Base-by-base conservation (phyloP, 1,140 invertebrate species). In the Hirudo medicinalis region DNA sequence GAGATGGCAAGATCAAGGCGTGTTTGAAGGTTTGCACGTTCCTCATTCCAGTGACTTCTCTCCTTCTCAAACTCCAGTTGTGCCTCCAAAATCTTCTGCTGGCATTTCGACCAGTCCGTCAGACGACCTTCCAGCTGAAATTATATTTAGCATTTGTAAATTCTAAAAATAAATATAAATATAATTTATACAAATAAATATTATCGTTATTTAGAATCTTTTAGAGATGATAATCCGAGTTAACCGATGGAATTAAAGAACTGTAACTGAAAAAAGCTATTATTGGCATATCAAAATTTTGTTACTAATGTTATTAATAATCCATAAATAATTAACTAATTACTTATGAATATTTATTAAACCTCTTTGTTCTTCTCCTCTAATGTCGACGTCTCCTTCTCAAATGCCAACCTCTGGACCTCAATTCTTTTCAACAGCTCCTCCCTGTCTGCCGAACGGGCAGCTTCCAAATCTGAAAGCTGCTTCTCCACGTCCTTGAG, bases 111-210 rank as follows among this genome's bases (percentile, higher is more conserved):
- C 19, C 19, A 40, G 2, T 68, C 54, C 60, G 53, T 67, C 9
- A 53, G n/a, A 54, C 54, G 29, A 40, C 19, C n/a, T 54, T 72
- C 70, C 8, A 71, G 70, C 69, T 70, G 25, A 53, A 27, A 70
- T 54, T 54, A 22, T 54, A 8, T 25, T 19, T 27, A 20, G 9
- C 49, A 70, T 29, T 20, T n/a, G 54, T 49, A 40, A 3, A 36
- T 36, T 36, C 32, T 36, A 36, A 36, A 3, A 36, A 36, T 6
- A 36, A 36, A 36, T 36, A 36, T 36, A 3, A 3, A 36, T 36
- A 36, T 36, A 36, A 36, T 36, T 2, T 36, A 36, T 36, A 36
- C 2, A 36, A 36, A 36, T 36, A 36, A 36, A 36, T 36, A 36
- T 36, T 36, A 36, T 2, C 6, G 32, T 36, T 36, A 36, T 36